phyloP scores from a whole-genome alignment of 2,888 invertebrate species.

The Sepiola atlantica region DNA sequence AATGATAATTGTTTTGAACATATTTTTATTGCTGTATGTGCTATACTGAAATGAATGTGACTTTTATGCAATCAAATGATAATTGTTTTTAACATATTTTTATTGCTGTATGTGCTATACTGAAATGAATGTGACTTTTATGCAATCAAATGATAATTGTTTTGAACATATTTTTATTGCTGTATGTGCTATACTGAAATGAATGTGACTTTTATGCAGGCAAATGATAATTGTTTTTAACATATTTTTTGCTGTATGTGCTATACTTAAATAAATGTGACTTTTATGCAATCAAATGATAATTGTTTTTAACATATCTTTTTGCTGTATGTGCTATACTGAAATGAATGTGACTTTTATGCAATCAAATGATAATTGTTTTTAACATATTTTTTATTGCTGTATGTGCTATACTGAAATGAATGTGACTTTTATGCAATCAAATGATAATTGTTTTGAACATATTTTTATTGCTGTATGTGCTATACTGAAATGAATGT shows the following conservation, averaged over 20 bases:
- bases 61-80: background rate
- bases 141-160: background rate
- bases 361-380: background rate
- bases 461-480: background rate
- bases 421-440: fast-evolving
- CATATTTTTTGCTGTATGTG: background rate
- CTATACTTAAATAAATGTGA: background rate
- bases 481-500: background rate
- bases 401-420: background rate
- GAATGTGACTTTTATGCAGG: fast-evolving
- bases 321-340: background rate
- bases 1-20: background rate
- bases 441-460: background rate
- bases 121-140: background rate
- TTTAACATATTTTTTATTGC: too few species aligned
- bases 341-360: background rate
- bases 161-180: background rate
- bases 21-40: background rate
- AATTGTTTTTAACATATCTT: background rate
- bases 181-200: background rate
- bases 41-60: background rate
- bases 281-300: background rate
- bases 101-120: background rate
- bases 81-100: background rate
- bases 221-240: background rate